Base-by-base conservation (phyloP, 2,113 vertebrate species). In the Alethe diademata region DNA sequence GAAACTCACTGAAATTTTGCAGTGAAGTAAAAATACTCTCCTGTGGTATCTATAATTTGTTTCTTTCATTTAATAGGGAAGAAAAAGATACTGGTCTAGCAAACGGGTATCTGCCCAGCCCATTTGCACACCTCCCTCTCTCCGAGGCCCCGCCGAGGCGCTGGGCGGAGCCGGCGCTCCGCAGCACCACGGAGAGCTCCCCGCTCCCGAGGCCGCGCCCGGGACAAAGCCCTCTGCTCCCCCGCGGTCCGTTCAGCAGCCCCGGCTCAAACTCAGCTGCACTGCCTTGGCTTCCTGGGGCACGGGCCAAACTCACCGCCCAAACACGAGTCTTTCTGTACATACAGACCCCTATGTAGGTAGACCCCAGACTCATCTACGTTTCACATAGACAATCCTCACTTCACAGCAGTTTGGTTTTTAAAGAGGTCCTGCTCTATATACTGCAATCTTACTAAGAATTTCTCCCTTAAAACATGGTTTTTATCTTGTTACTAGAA, bases 111-210 rank as follows among this genome's bases (percentile, higher is more conserved):
- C 25, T 53, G 47, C 72, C 54, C 5, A 16, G 6, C 9, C 4
- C 4, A 9, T 14, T 6, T 7, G n/a, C 72, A 60, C 13, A 2
- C 2, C 17, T 8, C 5, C 5, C 26, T 5, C 33, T 13, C 25
- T 4, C 6, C 6, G 11, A 3, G 1, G 4, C 43, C 54, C 2
- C 0, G 3, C 14, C 40, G 20, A 11, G 28, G 6, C 10, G 9
- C 28, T 0, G 25, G 36, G 36, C 10, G 1, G 4, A 1, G 56
- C 3, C 0, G 0, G 31, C 0, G 5, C 2, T 12, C 29, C 7
- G 29, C 76, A 92, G 91, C 66, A 91, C 95, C 91, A 69, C 1
- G 90, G 93, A 95, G 73, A 87, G 95, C 84, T 75, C 85, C 16
- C 1, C 6, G 3, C 1, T 2, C 9, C 38, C 11, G 1, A 5